Evolutionary conservation across 2,113 vertebrate genomes (phyloP), one percentile per base, ranked within the genome.

Genomic region (Psilopogon haemacephalus): DNA sequence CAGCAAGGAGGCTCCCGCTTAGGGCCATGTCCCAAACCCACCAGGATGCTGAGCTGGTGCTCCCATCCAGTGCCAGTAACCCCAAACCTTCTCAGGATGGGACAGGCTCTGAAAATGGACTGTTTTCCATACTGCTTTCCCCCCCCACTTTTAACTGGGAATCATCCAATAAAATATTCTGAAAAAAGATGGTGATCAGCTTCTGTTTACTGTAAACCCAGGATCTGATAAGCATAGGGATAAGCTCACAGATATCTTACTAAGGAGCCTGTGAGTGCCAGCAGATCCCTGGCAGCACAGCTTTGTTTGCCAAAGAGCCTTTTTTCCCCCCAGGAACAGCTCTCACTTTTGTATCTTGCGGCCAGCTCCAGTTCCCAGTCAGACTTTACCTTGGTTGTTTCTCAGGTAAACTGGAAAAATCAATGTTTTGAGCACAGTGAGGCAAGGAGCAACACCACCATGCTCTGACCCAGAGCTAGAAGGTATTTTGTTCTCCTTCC

Each of bases 261-360:
- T 82, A 80, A 71, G 79, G 92, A 72, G 82, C 76, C 79, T 91
- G 85, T 92, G 91, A 94, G 79, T 89, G 64, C 92, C 92, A 95
- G 37, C 37, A 67, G 79, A 89, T 63, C 88, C 88, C 64, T 55
- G 52, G 77, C 92, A 77, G 60, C 55, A 60, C 75, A 80, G 83
- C 64, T 86, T 81, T 44, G n/a, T 84, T 94, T 94, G 93, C 90
- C 93, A 94, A 77, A 71, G 52, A 68, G 71, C 32, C 18, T 4
- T 50, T 93, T 78, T 67, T 74, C 6, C 42, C 42, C 26, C 27
- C 30, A 32, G 32, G 7, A 88, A 40, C 7, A 9, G 21, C 37
- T 33, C 72, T 58, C 7, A 1, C 44, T 67, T 83, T 69, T 37
- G 24, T 79, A 9, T 79, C 55, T 67, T 79, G 60, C 70, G 75